Evolutionary conservation across 1,140 invertebrate species (phyloP).

Genomic region (Aphelenchoides besseyi): DNA sequence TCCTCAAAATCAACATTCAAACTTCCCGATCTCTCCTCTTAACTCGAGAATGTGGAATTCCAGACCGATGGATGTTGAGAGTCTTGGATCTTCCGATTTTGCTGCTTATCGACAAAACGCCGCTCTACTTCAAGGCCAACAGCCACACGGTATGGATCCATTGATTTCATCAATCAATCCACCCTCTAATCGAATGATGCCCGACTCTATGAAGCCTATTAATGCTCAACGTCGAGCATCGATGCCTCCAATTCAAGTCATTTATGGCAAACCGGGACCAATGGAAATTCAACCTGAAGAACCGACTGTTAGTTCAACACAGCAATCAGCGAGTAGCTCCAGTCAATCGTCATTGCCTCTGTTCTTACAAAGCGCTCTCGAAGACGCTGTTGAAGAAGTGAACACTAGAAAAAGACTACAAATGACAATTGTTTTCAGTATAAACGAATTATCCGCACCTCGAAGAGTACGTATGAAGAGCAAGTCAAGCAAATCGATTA

Average conservation of each 20-base stretch:
- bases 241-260: slow-evolving; percentile 23
- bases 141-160: not conserved
- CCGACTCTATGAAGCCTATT: not conserved
- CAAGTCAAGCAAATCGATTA: slow-evolving; percentile 41
- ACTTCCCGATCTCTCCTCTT: not conserved
- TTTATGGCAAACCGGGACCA: slow-evolving; percentile 5
- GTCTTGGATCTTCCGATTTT: not conserved
- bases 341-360: slow-evolving; percentile 23
- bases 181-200: not conserved
- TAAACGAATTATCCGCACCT: slow-evolving; percentile 36
- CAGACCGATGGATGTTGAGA: not conserved
- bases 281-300: slow-evolving; percentile 10
- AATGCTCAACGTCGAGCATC: not conserved
- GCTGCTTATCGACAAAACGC: slow-evolving; percentile 16
- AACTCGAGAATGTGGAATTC: not conserved
- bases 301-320: no score
- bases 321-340: not conserved
- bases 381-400: slow-evolving; percentile 37
- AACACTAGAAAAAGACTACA: not conserved
- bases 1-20: not conserved
- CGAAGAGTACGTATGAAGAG: slow-evolving; percentile 39
- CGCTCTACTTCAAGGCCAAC: not conserved
- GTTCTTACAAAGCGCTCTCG: slow-evolving; percentile 32
- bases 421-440: slow-evolving; percentile 24
- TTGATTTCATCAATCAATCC: not conserved